Evolutionary conservation across 1,140 invertebrate species (phyloP).

Genomic region (Drosophila santomea): DNA sequence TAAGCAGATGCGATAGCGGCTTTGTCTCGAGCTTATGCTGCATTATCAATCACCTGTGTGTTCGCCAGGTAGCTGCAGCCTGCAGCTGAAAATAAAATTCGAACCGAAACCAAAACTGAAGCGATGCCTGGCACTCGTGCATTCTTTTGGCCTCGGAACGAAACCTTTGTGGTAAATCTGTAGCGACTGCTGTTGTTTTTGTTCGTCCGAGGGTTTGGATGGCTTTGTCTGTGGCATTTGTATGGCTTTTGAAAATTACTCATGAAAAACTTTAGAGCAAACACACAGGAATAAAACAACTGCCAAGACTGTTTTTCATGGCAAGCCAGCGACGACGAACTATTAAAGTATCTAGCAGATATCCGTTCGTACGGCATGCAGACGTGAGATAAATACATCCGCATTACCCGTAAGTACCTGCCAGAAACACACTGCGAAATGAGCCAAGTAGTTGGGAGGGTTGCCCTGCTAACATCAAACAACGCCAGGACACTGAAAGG

Average conservation of each 20-base stretch:
- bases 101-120: constrained; percentile 3
- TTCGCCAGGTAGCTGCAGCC: constrained; percentile 55
- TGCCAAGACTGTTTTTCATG: constrained; percentile 55
- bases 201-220: constrained; percentile 27
- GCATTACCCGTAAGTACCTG: constrained; percentile 75
- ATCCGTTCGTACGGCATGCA: constrained; percentile 46
- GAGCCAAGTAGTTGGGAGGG: constrained; percentile 22
- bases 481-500: constrained; percentile 32
- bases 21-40: constrained; percentile 59
- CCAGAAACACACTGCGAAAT: constrained; percentile 70
- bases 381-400: constrained; percentile 82
- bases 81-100: constrained; percentile 43
- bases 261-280: constrained; percentile 66
- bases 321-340: constrained; percentile 23
- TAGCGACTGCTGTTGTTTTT: constrained; percentile 29
- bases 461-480: constrained; percentile 72
- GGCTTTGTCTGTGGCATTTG: constrained; percentile 66
- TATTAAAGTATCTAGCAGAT: constrained; percentile 72
- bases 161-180: constrained; percentile 22
- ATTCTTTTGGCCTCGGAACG: constrained; percentile 15
- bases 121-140: constrained; percentile 58
- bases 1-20: constrained; percentile 53
- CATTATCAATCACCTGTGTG: constrained; percentile 78
- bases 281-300: constrained; percentile 37
- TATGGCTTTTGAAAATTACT: constrained; percentile 74